Conservation (phyloP, 1,140 invertebrate species). For the Nixonia krombeini region DNA sequence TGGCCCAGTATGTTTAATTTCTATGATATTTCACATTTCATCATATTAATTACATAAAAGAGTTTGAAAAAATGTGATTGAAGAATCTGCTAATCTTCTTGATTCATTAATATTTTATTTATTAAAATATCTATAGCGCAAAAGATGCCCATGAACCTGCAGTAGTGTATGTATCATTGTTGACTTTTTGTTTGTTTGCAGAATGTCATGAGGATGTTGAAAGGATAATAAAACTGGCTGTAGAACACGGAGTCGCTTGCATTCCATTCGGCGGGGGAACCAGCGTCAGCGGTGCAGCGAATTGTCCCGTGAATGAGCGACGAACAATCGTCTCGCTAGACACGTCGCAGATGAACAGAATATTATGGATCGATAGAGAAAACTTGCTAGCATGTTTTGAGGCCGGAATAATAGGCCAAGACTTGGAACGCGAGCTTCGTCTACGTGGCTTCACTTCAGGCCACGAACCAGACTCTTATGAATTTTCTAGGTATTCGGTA, state of each 20-base stretch:
- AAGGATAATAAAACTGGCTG: slow-evolving; percentile 84
- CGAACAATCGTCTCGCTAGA: slow-evolving; percentile 93
- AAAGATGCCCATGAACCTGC: no score
- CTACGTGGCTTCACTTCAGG: slow-evolving; percentile 83
- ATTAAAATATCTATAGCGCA: no score
- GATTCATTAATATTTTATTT: no score
- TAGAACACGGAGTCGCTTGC: slow-evolving; percentile 83
- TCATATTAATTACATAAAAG: neutral
- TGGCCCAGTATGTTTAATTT: slow-evolving; percentile 81
- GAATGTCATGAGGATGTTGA: slow-evolving; percentile 86
- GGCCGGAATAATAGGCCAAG: slow-evolving; percentile 95
- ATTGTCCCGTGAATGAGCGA: slow-evolving; percentile 85
- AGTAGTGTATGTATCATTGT: no score
- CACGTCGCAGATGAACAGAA: slow-evolving; percentile 95
- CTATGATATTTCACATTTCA: neutral
- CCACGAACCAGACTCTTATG: slow-evolving; percentile 98
- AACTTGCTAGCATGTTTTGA: slow-evolving; percentile 90
- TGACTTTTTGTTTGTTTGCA: slow-evolving; percentile 52
- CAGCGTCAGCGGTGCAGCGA: slow-evolving; percentile 91
- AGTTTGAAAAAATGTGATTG: no score
- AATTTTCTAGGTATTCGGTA: slow-evolving; percentile 92
- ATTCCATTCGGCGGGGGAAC: slow-evolving; percentile 98
- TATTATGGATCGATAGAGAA: slow-evolving; percentile 94
- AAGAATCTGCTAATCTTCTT: no score
- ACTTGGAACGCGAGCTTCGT: slow-evolving; percentile 85